Base-by-base conservation (phyloP, 2,113 vertebrate species). In the Neodontobutis hainanensis region DNA sequence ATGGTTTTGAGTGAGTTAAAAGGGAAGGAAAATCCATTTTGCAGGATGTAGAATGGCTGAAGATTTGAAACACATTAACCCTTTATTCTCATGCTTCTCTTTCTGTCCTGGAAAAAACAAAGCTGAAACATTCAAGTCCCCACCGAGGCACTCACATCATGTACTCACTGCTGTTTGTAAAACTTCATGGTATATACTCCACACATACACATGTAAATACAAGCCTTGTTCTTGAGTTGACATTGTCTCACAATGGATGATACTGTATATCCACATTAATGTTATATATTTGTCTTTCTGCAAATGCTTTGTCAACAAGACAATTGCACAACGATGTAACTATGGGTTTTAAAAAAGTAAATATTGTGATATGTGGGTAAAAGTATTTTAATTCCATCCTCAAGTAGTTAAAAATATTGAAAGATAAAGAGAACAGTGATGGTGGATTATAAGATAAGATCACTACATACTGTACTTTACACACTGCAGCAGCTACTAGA, bases 21-120 rank as follows among this genome's bases (percentile, higher is more conserved):
- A 68, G 7, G 52, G 42, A 66, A 36, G 0, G 46, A 62, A 48
- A 68, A 70, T 63, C 38, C 65, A 73, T 78, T 64, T 53, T 70
- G 73, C 67, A 68, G 76, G 61, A 48, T 44, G 51, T 34, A 42
- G 70, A 58, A 61, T 4, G 11, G 40, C 61, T 75, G 66, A 67
- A 73, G 71, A 78, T 65, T 43, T 70, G 69, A 82, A 68, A 64
- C 76, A 71, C 40, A 44, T 67, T 71, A 59, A 73, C 46, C 10
- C 61, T 45, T 57, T 15, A 56, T 47, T 53, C 47, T 9, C 9
- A 40, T 40, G 68, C 34, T 69, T 73, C 38, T 68, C 51, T 40
- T 43, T 53, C 48, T 38, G 15, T n/a, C 5, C 7, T 1, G 48
- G 2, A 48, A 6, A 11, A 32, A 72, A 32, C 65, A 43, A 10